These are phyloP conservation scores for Anabacerthia variegaticeps DNA, from an alignment of 2,797 vertebrate species.

Conservation along the genomic window DNA sequence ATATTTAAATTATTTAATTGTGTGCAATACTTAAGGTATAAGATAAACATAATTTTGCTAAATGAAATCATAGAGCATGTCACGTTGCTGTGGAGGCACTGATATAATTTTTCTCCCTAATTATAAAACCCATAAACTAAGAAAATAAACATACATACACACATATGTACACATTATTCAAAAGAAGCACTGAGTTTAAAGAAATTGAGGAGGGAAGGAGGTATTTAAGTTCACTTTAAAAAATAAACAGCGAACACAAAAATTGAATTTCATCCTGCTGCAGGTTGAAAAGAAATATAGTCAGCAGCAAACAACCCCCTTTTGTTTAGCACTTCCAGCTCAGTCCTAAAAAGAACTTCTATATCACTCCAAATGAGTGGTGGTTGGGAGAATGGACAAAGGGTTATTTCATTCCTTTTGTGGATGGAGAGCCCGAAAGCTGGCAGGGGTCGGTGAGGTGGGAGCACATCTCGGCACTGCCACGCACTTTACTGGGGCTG, in stretches of 20 bases:
- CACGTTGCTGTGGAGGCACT: conserved; percentile 8
- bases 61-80: conserved; percentile 52
- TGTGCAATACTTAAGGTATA: conserved; percentile 2
- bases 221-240: conserved; percentile 54
- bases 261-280: conserved; percentile 48
- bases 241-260: conserved; percentile 46
- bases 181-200: conserved; percentile 53
- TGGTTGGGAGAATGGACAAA: background rate
- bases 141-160: conserved; percentile 41
- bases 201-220: conserved; percentile 47
- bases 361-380: background rate
- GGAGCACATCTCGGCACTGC: background rate
- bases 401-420: conserved; percentile 33
- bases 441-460: background rate
- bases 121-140: conserved; percentile 43
- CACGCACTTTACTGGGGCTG: rapidly evolving
- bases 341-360: conserved; percentile 10
- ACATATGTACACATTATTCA: conserved; percentile 18
- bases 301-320: conserved; percentile 33
- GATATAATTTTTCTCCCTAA: conserved; percentile 42
- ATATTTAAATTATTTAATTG: conserved; percentile 41
- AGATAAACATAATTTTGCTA: conserved; percentile 39
- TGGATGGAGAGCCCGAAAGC: background rate
- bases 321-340: conserved; percentile 37
- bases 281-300: conserved; percentile 45